Evolutionary conservation across 2,888 invertebrate genomes (phyloP).

Genomic region (Mimas tiliae): DNA sequence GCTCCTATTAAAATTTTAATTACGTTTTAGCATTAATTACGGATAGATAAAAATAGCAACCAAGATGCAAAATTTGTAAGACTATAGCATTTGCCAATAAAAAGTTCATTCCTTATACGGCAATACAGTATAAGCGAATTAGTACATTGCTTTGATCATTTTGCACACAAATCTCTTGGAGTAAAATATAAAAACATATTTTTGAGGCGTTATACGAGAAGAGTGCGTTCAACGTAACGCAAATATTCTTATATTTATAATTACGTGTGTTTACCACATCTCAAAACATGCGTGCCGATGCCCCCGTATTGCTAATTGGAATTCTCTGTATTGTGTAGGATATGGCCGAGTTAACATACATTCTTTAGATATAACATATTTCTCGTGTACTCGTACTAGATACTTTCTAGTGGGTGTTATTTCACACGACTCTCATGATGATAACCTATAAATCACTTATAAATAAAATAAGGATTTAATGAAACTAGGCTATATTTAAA

Average conservation of each 20-base stretch:
- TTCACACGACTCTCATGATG: conserved; percentile 15
- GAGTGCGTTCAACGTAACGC: conserved; percentile 6
- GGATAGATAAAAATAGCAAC: too few species aligned
- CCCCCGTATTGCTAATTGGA: conserved; percentile 12
- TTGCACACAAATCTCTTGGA: too few species aligned
- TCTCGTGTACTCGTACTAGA: conserved; percentile 12
- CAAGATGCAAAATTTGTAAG: too few species aligned
- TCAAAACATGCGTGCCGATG: background rate
- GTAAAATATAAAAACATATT: too few species aligned
- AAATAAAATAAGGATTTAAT: background rate
- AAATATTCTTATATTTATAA: conserved; percentile 10
- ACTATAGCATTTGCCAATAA: too few species aligned
- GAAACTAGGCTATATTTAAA: background rate
- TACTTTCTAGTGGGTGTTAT: conserved; percentile 7
- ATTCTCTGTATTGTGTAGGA: conserved; percentile 22
- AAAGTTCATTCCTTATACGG: background rate
- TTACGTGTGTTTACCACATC: conserved; percentile 21
- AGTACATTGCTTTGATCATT: background rate
- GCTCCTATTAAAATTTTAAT: too few species aligned
- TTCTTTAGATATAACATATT: conserved; percentile 1
- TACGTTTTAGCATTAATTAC: too few species aligned
- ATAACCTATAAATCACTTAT: conserved; percentile 2
- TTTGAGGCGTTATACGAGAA: conserved; percentile 8
- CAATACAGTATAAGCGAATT: background rate
- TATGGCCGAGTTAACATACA: background rate